Percentiles rank a stretch among this genome's conserved stretches.
phyloP scores from a whole-genome alignment of 2,888 invertebrate species.

The Smittia aterrima region DNA sequence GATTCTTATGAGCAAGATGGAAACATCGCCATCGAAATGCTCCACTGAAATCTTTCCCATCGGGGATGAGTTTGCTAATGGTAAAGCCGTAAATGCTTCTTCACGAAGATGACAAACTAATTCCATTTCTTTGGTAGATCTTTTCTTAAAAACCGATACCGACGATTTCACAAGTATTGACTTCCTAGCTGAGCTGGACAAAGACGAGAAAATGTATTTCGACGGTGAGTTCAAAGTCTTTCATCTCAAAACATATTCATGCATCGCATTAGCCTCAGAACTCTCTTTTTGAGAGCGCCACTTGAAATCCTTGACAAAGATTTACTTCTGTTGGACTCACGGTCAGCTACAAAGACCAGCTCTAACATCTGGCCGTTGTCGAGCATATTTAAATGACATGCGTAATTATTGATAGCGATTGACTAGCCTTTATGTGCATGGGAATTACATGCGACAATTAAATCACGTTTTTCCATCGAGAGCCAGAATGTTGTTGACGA shows the following conservation, averaged over 20 bases:
- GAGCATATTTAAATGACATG: too few relatives aligned
- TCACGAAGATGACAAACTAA: background rate
- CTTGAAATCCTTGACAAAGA: background rate
- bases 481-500: background rate
- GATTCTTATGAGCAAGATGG: constrained; percentile 52
- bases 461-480: background rate
- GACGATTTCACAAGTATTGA: constrained; percentile 28
- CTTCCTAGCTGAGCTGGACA: constrained; percentile 30
- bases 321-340: too few relatives aligned
- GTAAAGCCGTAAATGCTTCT: constrained; percentile 31
- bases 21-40: constrained; percentile 52
- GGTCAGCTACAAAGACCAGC: too few relatives aligned
- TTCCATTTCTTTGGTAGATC: too few relatives aligned
- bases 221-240: constrained; percentile 17
- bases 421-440: too few relatives aligned
- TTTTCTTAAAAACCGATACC: constrained; percentile 18
- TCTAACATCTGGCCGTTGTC: too few relatives aligned
- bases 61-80: constrained; percentile 45
- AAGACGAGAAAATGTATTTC: constrained; percentile 22
- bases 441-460: too few relatives aligned
- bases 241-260: background rate
- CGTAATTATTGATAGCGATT: too few relatives aligned
- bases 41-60: constrained; percentile 44
- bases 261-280: background rate
- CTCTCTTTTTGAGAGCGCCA: background rate